Evolutionary conservation across 2,888 invertebrate genomes (phyloP), one percentile per base, ranked within the genome.

Genomic region (Pocota personata): DNA sequence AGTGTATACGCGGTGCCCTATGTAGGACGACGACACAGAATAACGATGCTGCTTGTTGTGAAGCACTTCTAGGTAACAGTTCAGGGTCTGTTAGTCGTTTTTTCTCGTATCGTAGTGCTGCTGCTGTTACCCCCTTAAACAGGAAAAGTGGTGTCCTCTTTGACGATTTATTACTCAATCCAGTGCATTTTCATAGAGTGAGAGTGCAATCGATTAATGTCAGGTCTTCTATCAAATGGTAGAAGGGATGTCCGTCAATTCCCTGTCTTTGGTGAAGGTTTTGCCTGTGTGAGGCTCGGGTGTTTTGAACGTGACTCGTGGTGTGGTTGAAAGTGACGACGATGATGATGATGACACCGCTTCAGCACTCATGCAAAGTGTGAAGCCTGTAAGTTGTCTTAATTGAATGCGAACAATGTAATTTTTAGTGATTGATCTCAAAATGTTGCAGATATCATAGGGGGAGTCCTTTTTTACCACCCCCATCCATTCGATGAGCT

Each of bases 151-250:
- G 69, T 82, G 76, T 82, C 69, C 77, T 82, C 69, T 82, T 82
- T 82, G 82, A 82, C 71, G 82, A 77, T 82, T 82, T 82, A 77
- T 82, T 82, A 77, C 77, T 82, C 82, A 77, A 82, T 77, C 62
- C 57, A 77, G 64, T 71, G 82, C 77, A 82, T 76, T 82, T 76
- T 52, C n/a, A 76, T 64, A 37, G 77, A 82, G 73, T 52, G 62
- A 73, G 40, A 62, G 76, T 77, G 82, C 77, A 71, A 82, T 82
- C 82, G 82, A 77, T 82, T 82, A 82, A 82, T 77, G 82, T 82
- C 76, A 82, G 60, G 82, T 82, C 69, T 69, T 76, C 82, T 76
- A 77, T 82, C 82, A 82, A 69, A 58, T 52, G 37, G 46, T 60
- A 60, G 60, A 64, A 69, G 55, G 77, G 69, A 77, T 82, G 82